These are phyloP conservation scores for Tonatia bakeri DNA, from an alignment of 2,113 vertebrate species.

Conservation along the genomic window DNA sequence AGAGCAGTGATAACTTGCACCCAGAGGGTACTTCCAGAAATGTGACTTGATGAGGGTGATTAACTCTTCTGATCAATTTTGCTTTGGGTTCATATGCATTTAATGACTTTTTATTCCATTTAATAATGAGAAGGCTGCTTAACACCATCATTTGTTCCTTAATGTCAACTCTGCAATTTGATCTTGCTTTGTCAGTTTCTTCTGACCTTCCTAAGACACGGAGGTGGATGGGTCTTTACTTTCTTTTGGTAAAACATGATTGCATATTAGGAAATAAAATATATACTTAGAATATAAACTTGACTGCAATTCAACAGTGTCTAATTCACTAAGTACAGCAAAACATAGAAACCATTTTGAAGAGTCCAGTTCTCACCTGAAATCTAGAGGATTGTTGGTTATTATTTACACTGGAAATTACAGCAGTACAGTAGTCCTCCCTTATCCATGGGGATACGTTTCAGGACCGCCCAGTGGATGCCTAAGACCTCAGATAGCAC, in stretches of 20 bases:
- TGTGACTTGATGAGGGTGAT: constrained; percentile 47
- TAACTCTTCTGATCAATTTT: constrained; percentile 48
- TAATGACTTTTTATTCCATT: constrained; percentile 48
- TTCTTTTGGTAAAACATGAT: constrained; percentile 7
- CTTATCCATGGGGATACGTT: neutral
- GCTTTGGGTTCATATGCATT: constrained; percentile 44
- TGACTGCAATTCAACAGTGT: neutral
- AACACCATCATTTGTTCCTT: neutral
- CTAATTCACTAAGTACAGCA: neutral
- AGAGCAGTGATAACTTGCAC: neutral
- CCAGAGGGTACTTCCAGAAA: constrained; percentile 49
- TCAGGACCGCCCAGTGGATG: neutral
- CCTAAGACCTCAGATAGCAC: neutral
- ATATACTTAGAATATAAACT: neutral
- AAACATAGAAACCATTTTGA: neutral
- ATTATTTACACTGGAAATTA: constrained; percentile 40
- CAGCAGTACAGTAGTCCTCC: neutral
- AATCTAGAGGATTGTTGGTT: neutral
- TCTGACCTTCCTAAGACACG: constrained; percentile 24
- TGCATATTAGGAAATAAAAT: constrained; percentile 7
- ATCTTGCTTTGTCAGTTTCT: constrained; percentile 35
- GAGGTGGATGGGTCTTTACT: neutral
- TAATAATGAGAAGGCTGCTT: constrained; percentile 29
- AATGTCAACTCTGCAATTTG: constrained; percentile 39
- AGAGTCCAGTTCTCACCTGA: neutral